Conservation (phyloP, 2,113 vertebrate species). For the Macheiramphus alcinus region DNA sequence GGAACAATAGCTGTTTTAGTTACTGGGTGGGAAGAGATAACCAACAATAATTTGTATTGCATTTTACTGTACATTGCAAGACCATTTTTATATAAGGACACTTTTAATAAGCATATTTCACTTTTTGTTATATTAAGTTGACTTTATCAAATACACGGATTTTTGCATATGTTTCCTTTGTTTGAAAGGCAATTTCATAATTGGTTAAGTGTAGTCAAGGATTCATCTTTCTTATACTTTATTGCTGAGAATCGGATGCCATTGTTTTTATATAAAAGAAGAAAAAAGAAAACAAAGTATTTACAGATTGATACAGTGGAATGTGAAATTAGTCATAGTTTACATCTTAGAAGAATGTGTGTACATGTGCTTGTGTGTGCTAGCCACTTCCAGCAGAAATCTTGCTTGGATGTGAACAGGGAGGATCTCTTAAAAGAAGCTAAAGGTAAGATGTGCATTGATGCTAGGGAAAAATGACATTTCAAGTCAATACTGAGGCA, state of each 20-base stretch:
- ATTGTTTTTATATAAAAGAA: slow-evolving; percentile 67
- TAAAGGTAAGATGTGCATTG: slow-evolving; percentile 31
- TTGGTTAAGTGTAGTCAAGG: slow-evolving; percentile 73
- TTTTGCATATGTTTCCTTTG: slow-evolving; percentile 81
- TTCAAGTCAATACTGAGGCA: background rate
- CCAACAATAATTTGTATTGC: slow-evolving; percentile 79
- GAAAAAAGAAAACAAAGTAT: slow-evolving; percentile 58
- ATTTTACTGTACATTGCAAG: slow-evolving; percentile 84
- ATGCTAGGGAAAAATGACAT: background rate
- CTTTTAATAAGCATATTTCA: slow-evolving; percentile 85
- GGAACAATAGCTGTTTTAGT: slow-evolving; percentile 76
- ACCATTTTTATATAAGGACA: slow-evolving; percentile 86
- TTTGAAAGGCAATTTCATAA: slow-evolving; percentile 77
- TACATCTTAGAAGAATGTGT: slow-evolving; percentile 69
- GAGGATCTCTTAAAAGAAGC: slow-evolving; percentile 38
- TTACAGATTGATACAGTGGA: slow-evolving; percentile 72
- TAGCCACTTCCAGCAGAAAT: slow-evolving; percentile 52
- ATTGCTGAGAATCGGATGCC: slow-evolving; percentile 73
- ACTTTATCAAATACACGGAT: slow-evolving; percentile 78
- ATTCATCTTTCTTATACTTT: slow-evolving; percentile 77
- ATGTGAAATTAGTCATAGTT: slow-evolving; percentile 78
- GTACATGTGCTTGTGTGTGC: slow-evolving; percentile 66
- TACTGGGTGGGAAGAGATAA: slow-evolving; percentile 73
- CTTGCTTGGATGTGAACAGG: slow-evolving; percentile 27
- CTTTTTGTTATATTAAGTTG: slow-evolving; percentile 85